Evolutionary conservation across 2,888 invertebrate species (phyloP), one percentile per base, ranked within the genome.

Genomic region (Cyaniris semiargus): DNA sequence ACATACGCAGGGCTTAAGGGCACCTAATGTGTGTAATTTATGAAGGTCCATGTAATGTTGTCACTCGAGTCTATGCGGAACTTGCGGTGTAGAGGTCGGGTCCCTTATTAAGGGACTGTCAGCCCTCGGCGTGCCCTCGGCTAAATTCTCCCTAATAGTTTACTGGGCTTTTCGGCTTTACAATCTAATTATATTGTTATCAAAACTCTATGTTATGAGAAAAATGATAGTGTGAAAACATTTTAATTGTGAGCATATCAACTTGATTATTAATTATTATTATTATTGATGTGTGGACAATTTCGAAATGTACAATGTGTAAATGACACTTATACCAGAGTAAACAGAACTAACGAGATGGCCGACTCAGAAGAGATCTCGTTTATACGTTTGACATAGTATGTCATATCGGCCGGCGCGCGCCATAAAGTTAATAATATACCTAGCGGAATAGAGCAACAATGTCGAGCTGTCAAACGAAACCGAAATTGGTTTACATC

Each of bases 21-120:
- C 66, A 66, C 15, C 66, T 66, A 66, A 66, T 66, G 66, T 27
- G 27, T 31, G 66, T 66, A 66, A 66, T 66, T 66, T 66, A 66
- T 66, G 66, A 66, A 27, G 66, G 66, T 66, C 66, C 18, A 27
- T 66, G 60, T 21, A 66, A 31, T 66, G 13, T 66, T 66, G 66
- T 66, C 66, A 66, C 66, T 66, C 15, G 66, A 66, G 27, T 23
- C 23, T 60, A 23, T 23, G 60, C 60, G 66, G 66, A 66, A 23
- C 60, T 66, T 66, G 60, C 23, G 66, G 66, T 66, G 66, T 66
- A 10, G 44, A 15, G 66, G 60, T 66, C 27, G 60, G 13, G 60
- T 23, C 27, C 60, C 60, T 66, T 58, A n/a, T 21, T 60, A 60
- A 60, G 66, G 66, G 66, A 6, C 66, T 66, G 66, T 15, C 60